These are phyloP conservation scores for Leptatherina wallacei DNA, from an alignment of 2,797 vertebrate genomes.

Conservation along the genomic window DNA sequence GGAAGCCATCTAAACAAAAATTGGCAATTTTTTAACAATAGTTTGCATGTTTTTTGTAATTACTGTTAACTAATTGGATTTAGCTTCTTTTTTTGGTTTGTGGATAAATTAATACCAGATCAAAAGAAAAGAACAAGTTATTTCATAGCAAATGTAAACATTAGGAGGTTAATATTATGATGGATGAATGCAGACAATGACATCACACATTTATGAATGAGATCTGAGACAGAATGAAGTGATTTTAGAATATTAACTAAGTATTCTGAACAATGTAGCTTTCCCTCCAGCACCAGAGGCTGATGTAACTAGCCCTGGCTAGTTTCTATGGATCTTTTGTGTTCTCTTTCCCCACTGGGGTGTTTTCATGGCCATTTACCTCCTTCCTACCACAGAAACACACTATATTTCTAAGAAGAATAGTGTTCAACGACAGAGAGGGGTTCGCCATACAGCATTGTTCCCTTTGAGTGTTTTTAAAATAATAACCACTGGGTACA, in stretches of 20 bases:
- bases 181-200: constrained; percentile 6
- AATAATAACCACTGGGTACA: constrained; percentile 53
- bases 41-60: not conserved
- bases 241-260: constrained; percentile 37
- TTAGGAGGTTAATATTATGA: constrained; percentile 13
- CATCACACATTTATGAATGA: constrained; percentile 45
- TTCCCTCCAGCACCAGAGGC: constrained; percentile 64
- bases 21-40: not conserved
- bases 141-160: not conserved
- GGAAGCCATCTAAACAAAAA: constrained; percentile 30
- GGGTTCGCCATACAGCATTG: constrained; percentile 61
- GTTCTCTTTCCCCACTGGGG: constrained; percentile 66
- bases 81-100: not conserved
- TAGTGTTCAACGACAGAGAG: constrained; percentile 68
- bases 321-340: constrained; percentile 74
- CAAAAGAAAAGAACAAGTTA: not conserved
- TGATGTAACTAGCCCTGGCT: constrained; percentile 65
- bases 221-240: constrained; percentile 27
- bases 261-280: constrained; percentile 58
- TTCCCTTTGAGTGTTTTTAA: constrained; percentile 70
- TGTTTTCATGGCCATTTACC: constrained; percentile 80
- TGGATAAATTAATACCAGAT: not conserved
- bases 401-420: constrained; percentile 74
- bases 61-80: not conserved
- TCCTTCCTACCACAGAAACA: constrained; percentile 69